Evolutionary conservation across 2,113 vertebrate genomes (phyloP), one percentile per base, ranked within the genome.

Genomic region (Gadus macrocephalus): DNA sequence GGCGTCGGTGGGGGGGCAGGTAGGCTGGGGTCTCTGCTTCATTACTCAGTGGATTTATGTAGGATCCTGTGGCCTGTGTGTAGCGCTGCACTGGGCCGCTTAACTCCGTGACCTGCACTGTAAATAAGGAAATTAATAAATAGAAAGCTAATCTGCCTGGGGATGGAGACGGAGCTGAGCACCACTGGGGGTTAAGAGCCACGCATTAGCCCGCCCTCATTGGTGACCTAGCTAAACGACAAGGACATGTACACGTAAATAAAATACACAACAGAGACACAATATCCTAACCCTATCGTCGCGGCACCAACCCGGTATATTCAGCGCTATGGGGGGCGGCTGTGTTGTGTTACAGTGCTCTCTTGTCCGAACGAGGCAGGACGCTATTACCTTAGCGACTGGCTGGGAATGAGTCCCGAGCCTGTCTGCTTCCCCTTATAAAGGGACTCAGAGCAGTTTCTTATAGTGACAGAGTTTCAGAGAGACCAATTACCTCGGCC

Each of bases 21-120:
- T 90, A 87, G 81, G 68, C 75, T 56, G 67, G 81, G 77, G 67
- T 85, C 84, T 79, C 79, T 69, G 62, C 84, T 83, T 92, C 90
- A 91, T 90, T 90, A 91, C 85, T 86, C 69, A 38, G 66, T 83
- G 81, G 87, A 91, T 88, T 92, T 89, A 91, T 90, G 83, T 86
- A 87, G 83, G 87, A 90, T 89, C 77, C 83, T 88, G 85, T 83
- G 82, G 81, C 78, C 69, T 75, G 77, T 78, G 79, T 74, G 77
- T 70, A 74, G 76, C 68, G 77, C 80, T 72, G 69, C 82, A 86
- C 90, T 82, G 55, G 31, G 75, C 55, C 70, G 80, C 84, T 91
- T 90, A 90, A 91, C 88, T 88, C 71, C 65, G 85, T 87, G 90
- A 92, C 89, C 89, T 79, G 53, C 15, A 86, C 74, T 89, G 88